Conservation (phyloP, 2,888 invertebrate species). For the Parnassius smintheus region DNA sequence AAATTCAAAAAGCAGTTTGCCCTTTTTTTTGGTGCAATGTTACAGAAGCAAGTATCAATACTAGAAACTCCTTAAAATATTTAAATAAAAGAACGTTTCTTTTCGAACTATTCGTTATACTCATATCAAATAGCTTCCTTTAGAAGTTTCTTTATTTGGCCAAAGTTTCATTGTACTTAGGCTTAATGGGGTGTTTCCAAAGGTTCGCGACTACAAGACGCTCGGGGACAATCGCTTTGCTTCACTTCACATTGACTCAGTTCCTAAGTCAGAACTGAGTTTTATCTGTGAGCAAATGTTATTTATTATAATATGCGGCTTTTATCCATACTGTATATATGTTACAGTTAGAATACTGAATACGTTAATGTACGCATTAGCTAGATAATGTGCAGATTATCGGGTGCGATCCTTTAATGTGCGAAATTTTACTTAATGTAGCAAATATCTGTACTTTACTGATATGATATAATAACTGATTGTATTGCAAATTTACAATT, state of each 20-base stretch:
- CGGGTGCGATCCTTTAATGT: too few species aligned
- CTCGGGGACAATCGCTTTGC: slow-evolving; percentile 5
- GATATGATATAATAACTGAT: too few species aligned
- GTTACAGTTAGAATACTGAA: too few species aligned
- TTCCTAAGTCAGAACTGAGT: slow-evolving; percentile 6
- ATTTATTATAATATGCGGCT: neutral
- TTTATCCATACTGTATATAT: neutral
- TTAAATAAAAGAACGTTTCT: slow-evolving; percentile 6
- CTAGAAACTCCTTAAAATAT: slow-evolving; percentile 5
- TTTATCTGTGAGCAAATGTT: slow-evolving; percentile 10
- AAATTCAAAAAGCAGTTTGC: too few species aligned
- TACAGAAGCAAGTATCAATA: too few species aligned
- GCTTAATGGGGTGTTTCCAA: slow-evolving; percentile 7
- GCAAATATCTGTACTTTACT: too few species aligned
- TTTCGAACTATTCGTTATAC: slow-evolving; percentile 2
- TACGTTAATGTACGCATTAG: too few species aligned
- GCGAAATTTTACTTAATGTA: too few species aligned
- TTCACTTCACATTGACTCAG: neutral
- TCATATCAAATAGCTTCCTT: slow-evolving; percentile 5
- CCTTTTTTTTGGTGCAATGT: too few species aligned
- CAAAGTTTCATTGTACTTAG: slow-evolving; percentile 13
- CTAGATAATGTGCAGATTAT: too few species aligned
- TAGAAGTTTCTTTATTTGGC: slow-evolving; percentile 13
- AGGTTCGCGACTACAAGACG: slow-evolving; percentile 6
- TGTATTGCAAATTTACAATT: too few species aligned